phyloP scores from a whole-genome alignment of 2,797 vertebrate species.

The Argya squamiceps region DNA sequence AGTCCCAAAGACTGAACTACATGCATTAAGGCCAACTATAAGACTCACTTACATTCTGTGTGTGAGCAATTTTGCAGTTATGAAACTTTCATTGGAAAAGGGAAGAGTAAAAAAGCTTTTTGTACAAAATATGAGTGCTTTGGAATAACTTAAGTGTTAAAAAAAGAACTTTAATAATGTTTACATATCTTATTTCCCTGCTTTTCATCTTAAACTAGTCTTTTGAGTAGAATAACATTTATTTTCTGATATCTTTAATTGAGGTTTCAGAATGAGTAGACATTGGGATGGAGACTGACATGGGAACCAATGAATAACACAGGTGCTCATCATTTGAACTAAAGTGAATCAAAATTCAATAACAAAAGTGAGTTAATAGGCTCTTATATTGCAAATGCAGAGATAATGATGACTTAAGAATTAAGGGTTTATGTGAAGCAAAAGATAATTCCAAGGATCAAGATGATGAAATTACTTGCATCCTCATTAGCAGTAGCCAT shows the following conservation, averaged over 20 bases:
- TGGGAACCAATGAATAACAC: constrained; percentile 7
- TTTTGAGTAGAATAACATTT: background rate
- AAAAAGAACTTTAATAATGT: background rate
- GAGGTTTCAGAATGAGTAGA: background rate
- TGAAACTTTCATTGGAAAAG: background rate
- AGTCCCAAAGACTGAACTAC: background rate
- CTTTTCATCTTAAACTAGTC: background rate
- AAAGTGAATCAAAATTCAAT: constrained; percentile 7
- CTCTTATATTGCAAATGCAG: constrained; percentile 1
- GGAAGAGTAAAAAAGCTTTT: background rate
- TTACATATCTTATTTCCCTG: background rate
- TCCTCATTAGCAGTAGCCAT: constrained; percentile 5
- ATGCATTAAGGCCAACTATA: background rate
- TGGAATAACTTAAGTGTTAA: background rate
- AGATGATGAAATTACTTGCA: background rate
- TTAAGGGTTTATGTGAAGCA: constrained; percentile 45
- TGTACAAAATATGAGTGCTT: background rate
- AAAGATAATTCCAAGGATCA: constrained; percentile 20
- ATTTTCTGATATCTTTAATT: constrained; percentile 1
- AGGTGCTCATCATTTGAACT: background rate
- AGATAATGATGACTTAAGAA: constrained; percentile 48
- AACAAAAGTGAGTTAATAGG: constrained; percentile 47
- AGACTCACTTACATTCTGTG: background rate
- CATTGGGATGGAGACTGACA: background rate
- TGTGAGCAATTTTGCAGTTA: background rate